A percentile compares a stretch with the other conserved stretches of the same genome.
phyloP scores from a whole-genome alignment of 2,888 invertebrate species.

The Xylocampa areola region DNA sequence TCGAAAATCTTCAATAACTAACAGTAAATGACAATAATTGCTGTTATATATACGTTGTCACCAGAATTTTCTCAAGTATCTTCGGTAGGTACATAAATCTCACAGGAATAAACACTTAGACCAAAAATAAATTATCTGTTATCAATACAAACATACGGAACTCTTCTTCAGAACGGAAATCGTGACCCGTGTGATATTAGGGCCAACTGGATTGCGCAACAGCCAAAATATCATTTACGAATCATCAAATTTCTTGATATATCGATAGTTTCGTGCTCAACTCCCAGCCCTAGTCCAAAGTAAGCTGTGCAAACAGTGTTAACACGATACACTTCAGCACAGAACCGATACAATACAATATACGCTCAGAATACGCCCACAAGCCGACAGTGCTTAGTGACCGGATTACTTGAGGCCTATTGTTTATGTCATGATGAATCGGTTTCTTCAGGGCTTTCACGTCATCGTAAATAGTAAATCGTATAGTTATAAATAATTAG shows the following conservation, averaged over 20 bases:
- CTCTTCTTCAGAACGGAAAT: too few species aligned
- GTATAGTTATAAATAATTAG: too few species aligned
- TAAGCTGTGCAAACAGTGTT: slow-evolving; percentile 31
- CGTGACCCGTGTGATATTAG: too few species aligned
- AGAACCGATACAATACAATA: slow-evolving; percentile 8
- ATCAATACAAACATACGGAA: too few species aligned
- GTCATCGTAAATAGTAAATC: slow-evolving; percentile 13
- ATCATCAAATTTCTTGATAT: not conserved
- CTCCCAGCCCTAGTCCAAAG: slow-evolving; percentile 15
- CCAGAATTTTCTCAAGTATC: too few species aligned
- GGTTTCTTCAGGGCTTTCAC: slow-evolving; percentile 7
- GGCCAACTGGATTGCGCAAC: too few species aligned
- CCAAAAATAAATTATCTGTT: too few species aligned
- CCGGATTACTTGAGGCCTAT: slow-evolving; percentile 26
- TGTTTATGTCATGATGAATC: slow-evolving; percentile 31
- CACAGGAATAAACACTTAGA: too few species aligned
- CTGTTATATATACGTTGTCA: too few species aligned
- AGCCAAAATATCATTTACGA: not conserved
- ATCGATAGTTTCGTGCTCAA: slow-evolving; percentile 2
- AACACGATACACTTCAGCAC: slow-evolving; percentile 28
- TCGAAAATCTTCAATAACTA: too few species aligned
- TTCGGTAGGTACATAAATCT: too few species aligned
- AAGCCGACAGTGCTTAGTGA: slow-evolving; percentile 19
- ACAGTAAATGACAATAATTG: too few species aligned
- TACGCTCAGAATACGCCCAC: slow-evolving; percentile 19